Percentiles rank a stretch among this genome's conserved stretches.
Conservation (phyloP, 2,797 vertebrate genomes). For the Falco rusticolus region DNA sequence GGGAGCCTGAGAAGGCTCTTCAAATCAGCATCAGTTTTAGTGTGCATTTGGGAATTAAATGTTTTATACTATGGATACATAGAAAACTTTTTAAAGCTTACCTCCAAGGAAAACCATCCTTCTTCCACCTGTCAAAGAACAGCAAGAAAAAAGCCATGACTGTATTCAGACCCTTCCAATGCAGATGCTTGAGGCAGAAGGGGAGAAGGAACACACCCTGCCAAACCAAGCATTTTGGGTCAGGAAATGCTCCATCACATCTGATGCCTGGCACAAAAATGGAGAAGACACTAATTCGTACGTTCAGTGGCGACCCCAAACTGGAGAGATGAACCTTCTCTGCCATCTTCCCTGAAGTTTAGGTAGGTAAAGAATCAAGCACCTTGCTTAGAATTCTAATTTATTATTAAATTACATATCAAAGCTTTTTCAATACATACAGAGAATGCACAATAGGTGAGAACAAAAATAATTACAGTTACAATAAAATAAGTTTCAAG, state of each 20-base stretch:
- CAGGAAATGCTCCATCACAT: not conserved
- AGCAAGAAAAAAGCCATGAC: not conserved
- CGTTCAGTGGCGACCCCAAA: not conserved
- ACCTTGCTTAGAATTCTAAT: conserved; percentile 75
- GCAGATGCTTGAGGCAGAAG: not conserved
- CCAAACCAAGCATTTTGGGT: not conserved
- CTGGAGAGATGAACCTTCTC: not conserved
- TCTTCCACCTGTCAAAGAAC: not conserved
- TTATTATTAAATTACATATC: conserved; percentile 88
- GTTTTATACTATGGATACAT: not conserved
- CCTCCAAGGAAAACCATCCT: not conserved
- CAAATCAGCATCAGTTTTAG: not conserved
- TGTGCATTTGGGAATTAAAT: not conserved
- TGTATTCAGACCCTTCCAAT: not conserved
- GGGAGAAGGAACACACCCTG: not conserved
- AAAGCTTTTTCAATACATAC: conserved; percentile 80
- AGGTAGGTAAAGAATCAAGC: conserved; percentile 13
- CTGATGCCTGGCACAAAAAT: not conserved
- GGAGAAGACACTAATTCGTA: fast-evolving
- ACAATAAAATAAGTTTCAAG: conserved; percentile 74
- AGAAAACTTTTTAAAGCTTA: not conserved
- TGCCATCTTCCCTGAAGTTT: not conserved
- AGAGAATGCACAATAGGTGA: conserved; percentile 80
- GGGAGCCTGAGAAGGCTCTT: not conserved
- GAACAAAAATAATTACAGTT: conserved; percentile 81